phyloP scores from a whole-genome alignment of 2,113 vertebrate species.

The Nibea coibor region DNA sequence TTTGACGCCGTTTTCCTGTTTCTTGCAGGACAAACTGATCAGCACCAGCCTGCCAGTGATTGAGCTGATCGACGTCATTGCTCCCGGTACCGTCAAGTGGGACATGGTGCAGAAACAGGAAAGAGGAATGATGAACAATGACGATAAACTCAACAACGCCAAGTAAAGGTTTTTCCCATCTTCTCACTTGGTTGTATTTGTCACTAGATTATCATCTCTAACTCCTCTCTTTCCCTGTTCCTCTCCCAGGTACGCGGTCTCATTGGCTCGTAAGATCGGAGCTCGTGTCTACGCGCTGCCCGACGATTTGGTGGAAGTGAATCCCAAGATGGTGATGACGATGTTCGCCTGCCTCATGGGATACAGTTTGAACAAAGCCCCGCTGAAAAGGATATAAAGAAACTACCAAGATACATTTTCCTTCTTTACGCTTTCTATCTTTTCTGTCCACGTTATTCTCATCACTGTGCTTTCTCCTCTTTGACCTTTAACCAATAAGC shows the following conservation, averaged over 20 bases:
- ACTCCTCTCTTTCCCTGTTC: background rate
- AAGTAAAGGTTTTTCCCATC: conserved; percentile 59
- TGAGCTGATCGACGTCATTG: conserved; percentile 94
- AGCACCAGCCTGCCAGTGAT: conserved; percentile 95
- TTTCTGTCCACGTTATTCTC: background rate
- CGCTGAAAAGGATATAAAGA: conserved; percentile 49
- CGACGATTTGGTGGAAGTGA: conserved; percentile 92
- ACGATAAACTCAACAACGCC: conserved; percentile 86
- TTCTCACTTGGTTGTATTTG: background rate
- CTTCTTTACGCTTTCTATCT: background rate
- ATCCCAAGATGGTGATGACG: conserved; percentile 99
- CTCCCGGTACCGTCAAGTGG: conserved; percentile 88
- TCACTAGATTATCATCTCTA: background rate
- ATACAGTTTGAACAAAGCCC: conserved; percentile 88
- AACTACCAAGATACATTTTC: conserved; percentile 6
- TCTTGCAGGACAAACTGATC: conserved; percentile 90
- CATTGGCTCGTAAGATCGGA: conserved; percentile 95
- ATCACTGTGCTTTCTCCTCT: conserved; percentile 13
- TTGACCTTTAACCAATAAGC: background rate
- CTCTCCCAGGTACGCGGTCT: conserved; percentile 91
- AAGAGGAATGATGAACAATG: conserved; percentile 85
- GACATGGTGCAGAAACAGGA: conserved; percentile 91
- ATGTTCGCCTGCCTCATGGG: conserved; percentile 98
- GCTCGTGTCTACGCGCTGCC: conserved; percentile 96
- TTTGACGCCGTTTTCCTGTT: background rate